Evolutionary conservation across 2,113 vertebrate species (phyloP), one percentile per base, ranked within the genome.

Genomic region (Opisthocomus hoazin): DNA sequence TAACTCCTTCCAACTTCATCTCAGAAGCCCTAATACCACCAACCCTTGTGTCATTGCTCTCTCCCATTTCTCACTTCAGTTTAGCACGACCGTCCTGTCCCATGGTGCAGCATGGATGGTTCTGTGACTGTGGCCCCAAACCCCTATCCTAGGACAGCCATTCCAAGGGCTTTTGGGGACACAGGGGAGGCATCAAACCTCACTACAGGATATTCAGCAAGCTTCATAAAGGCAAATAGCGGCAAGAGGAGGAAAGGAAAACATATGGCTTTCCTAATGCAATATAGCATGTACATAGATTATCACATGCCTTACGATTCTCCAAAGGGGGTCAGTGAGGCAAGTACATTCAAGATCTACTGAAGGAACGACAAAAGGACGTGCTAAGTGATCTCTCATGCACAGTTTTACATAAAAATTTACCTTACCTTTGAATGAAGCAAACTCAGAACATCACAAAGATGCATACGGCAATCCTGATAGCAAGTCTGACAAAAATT

Each of bases 51-150:
- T 76, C 0, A 1, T 6, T 87, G 46, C 22, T 37, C 10, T 43
- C 30, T 76, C 54, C n/a, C 54, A 27, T 18, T 27, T 77, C 48
- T 39, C 56, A 74, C 32, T 37, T 43, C n/a, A 61, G 51, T 29
- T 58, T 46, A 58, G 23, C 29, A 32, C 1, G 4, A 24, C n/a
- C 10, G 1, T 21, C 60, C 37, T 26, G 30, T 11, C 46, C 41
- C 36, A 19, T 2, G 0, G 13, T 58, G 46, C 26, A 46, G 39
- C 3, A 8, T 7, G 2, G 36, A 11, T 48, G 39, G 6, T 63
- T 78, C 30, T 46, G 43, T 70, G 84, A 18, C 36, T 57, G 36
- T 60, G 56, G 16, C n/a, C 53, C 57, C 39, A 48, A 60, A 65
- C 18, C 61, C 26, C 46, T 56, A 10, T 37, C 45, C 34, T 20